phyloP scores from a whole-genome alignment of 30 jellyfish, hydroid and myxozoan species.

The Cassiopea xamachana region DNA sequence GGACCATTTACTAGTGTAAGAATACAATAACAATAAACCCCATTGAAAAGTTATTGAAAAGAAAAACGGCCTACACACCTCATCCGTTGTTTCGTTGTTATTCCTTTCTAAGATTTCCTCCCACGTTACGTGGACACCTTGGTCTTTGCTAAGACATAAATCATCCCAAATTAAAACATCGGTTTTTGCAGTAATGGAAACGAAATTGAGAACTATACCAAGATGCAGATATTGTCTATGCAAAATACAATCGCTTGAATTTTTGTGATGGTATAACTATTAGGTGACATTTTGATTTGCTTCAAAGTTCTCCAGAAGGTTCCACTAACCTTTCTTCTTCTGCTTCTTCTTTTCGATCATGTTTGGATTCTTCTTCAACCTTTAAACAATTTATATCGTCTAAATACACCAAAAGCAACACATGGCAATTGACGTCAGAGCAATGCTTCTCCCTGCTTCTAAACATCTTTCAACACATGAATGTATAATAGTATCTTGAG shows the following conservation, averaged over 20 bases:
- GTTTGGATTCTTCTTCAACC: constrained; percentile 21
- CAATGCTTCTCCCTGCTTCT: no score
- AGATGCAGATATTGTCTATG: not conserved
- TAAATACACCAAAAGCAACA: not conserved
- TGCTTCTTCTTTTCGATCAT: not conserved
- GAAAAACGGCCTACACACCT: constrained; percentile 24
- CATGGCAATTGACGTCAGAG: not conserved
- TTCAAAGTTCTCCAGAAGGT: no score
- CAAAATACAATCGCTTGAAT: no score
- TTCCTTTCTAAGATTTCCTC: constrained; percentile 58
- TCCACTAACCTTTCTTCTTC: constrained; percentile 32
- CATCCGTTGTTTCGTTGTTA: constrained; percentile 24
- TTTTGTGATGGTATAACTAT: no score
- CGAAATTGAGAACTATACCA: not conserved
- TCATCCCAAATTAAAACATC: not conserved
- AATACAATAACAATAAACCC: no score
- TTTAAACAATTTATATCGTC: not conserved
- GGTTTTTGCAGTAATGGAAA: not conserved
- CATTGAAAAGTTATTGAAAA: not conserved
- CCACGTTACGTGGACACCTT: constrained; percentile 63
- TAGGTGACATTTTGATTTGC: no score
- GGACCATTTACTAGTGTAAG: no score
- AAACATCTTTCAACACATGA: no score
- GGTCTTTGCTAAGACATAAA: constrained; percentile 25
- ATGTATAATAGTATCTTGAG: no score